Evolutionary conservation across 2,888 invertebrate genomes (phyloP), one percentile per base, ranked within the genome.

Genomic region (Tineola bisselliella): DNA sequence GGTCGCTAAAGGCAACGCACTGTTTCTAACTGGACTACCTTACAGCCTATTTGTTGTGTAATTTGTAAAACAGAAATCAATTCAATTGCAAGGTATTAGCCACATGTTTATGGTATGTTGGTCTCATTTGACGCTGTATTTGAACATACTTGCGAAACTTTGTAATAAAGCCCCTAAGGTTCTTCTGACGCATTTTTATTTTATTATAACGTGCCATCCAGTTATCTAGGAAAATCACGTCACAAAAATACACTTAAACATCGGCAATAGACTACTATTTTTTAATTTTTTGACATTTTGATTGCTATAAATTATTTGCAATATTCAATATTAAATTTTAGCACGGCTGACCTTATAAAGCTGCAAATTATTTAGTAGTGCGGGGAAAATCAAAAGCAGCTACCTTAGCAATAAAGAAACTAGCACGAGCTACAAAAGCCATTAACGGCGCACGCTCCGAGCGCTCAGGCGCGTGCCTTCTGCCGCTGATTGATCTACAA

Each of bases 381-480:
- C 17, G n/a, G 38, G 1, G 15, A 48, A 48, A 48, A 48, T n/a
- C 8, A 10, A 5, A 43, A 13, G 1, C 5, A 48, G 15, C 13
- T 48, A 48, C 8, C 13, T 48, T 13, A 48, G 48, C 15, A 48
- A 48, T 48, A 48, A 48, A 48, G 48, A 48, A n/a, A 48, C 17
- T 8, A 48, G 48, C 48, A 48, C 44, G 38, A 44, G 44, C 59
- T 13, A 43, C 19, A 13, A 56, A 48, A 57, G 25, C 56, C 43
- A 61, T 43, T 43, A 61, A 44, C 56, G n/a, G 61, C 43, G 56
- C 56, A 43, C 57, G 61, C 44, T 44, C 59, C 66, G 63, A 66
- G 64, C 66, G 68, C 67, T 65, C 63, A 65, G 69, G 73, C 79
- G 74, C 80, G 79, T 78, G 80, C 79, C 76, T 67, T 63, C 63